These are phyloP conservation scores for Danio rerio DNA, from an alignment of 2,113 vertebrate species.

Conservation along the genomic window GRCz12tu NC_133200.1:18134501-18135000, in stretches of 20 bases:
- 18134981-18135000: too few species aligned
- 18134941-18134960: too few species aligned
- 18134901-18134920: too few species aligned
- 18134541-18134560: conserved; percentile 34
- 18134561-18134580: conserved; percentile 46
- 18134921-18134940: too few species aligned
- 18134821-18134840: neutral
- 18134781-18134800: conserved; percentile 17
- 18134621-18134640: conserved; percentile 39
- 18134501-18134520: conserved; percentile 20
- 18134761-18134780: neutral
- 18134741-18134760: neutral
- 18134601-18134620: conserved; percentile 30
- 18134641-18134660: conserved; percentile 34
- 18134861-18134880: neutral
- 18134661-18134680: neutral
- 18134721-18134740: conserved; percentile 25
- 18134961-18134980: too few species aligned
- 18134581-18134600: conserved; percentile 51
- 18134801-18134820: neutral
- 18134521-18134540: conserved; percentile 24
- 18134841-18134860: neutral
- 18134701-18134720: conserved; percentile 18
- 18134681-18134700: conserved; percentile 15
- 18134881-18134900: too few species aligned